Percentiles rank a stretch among this genome's conserved stretches.
Evolutionary conservation across 2,888 invertebrate genomes (phyloP).

Genomic region (Philhelius pedissequus): DNA sequence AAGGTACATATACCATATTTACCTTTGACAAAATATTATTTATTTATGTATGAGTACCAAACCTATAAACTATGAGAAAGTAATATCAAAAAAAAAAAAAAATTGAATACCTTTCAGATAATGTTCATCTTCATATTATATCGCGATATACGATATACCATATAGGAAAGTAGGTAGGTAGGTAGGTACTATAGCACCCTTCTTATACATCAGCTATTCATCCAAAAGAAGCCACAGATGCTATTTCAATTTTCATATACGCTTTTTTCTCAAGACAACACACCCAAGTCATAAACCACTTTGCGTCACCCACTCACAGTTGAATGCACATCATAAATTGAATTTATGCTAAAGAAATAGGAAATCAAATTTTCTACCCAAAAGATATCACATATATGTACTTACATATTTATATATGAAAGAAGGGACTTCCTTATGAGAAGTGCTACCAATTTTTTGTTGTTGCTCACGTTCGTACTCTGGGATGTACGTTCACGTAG

Average conservation of each 20-base stretch:
- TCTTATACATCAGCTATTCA: neutral
- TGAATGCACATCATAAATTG: conserved; percentile 65
- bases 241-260: conserved; percentile 44
- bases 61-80: neutral
- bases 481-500: conserved; percentile 14
- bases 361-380: conserved; percentile 63
- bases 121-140: conserved; percentile 8
- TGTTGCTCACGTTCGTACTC: conserved; percentile 7
- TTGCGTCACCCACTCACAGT: conserved; percentile 14
- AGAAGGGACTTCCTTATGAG: conserved; percentile 4
- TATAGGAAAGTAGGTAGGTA: too few species aligned
- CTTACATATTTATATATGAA: neutral
- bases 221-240: conserved; percentile 28
- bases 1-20: neutral
- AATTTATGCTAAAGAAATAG: conserved; percentile 58
- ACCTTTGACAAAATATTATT: neutral
- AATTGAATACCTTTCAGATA: neutral
- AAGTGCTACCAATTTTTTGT: conserved; percentile 20
- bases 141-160: too few species aligned
- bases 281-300: conserved; percentile 15
- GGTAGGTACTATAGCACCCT: neutral
- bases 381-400: neutral
- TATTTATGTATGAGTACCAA: neutral
- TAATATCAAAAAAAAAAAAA: neutral
- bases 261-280: neutral